These are phyloP conservation scores for Enteromius trimaculatus DNA, from an alignment of 2,797 vertebrate species.

Conservation along the genomic window DNA sequence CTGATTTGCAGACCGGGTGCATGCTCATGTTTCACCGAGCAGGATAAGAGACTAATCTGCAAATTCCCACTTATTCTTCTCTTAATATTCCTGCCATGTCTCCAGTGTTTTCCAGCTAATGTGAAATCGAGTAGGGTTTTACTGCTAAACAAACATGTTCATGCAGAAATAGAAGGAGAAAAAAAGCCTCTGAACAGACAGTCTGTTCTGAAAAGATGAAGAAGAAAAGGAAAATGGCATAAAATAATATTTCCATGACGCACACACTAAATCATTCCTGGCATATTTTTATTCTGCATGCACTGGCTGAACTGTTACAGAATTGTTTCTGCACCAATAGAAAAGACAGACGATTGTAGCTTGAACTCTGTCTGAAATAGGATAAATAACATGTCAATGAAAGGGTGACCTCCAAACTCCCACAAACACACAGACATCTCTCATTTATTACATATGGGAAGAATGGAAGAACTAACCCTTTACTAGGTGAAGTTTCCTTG, in stretches of 20 bases:
- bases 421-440: background rate
- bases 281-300: conserved; percentile 14
- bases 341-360: background rate
- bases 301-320: background rate
- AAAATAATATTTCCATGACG: background rate
- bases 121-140: conserved; percentile 22
- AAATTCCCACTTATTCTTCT: conserved; percentile 27
- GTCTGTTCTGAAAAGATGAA: background rate
- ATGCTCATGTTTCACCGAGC: conserved; percentile 30
- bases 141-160: conserved; percentile 5
- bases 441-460: background rate
- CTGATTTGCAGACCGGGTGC: conserved; percentile 36
- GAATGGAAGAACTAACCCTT: background rate
- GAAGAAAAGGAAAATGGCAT: background rate
- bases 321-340: conserved; percentile 28
- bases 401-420: background rate
- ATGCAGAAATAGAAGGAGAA: background rate
- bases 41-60: conserved; percentile 27
- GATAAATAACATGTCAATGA: conserved; percentile 13
- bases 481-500: background rate
- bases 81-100: conserved; percentile 20
- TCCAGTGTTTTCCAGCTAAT: conserved; percentile 9
- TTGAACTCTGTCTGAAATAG: conserved; percentile 24
- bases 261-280: background rate
- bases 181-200: background rate